phyloP scores from a whole-genome alignment of 2,797 vertebrate species.

The Pristis pectinata region DNA sequence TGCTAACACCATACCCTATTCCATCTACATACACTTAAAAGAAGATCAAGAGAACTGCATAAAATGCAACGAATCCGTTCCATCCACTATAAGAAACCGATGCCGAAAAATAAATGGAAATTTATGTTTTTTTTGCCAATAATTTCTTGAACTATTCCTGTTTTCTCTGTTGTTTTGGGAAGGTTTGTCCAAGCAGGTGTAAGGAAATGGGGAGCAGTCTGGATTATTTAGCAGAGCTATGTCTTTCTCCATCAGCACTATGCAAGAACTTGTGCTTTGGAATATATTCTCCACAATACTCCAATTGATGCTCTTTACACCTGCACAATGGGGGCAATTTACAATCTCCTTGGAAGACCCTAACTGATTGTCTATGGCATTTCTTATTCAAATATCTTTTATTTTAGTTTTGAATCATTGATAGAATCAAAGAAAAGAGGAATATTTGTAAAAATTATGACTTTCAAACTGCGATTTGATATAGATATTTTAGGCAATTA shows the following conservation, averaged over 20 bases:
- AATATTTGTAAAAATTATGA: not conserved
- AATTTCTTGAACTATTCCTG: not conserved
- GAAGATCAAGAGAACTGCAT: not conserved
- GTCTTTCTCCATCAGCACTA: not conserved
- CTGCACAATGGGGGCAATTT: too few relatives aligned
- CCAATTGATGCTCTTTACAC: too few relatives aligned
- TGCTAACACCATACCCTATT: not conserved
- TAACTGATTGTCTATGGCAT: too few relatives aligned
- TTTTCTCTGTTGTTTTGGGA: not conserved
- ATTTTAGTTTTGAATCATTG: not conserved
- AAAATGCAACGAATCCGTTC: not conserved
- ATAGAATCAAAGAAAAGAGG: not conserved
- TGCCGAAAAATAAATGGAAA: not conserved
- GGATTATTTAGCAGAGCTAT: not conserved
- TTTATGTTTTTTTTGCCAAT: not conserved
- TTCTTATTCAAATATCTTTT: not conserved
- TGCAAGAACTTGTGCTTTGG: not conserved
- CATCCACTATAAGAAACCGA: not conserved
- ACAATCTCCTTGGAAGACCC: not conserved
- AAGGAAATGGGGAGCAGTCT: not conserved
- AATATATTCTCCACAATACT: too few relatives aligned
- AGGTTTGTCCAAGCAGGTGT: not conserved
- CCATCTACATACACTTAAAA: not conserved
- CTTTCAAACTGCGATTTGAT: not conserved
- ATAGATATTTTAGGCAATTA: not conserved